Conservation (phyloP, 2,113 vertebrate species). For the Irena cyanogastra region DNA sequence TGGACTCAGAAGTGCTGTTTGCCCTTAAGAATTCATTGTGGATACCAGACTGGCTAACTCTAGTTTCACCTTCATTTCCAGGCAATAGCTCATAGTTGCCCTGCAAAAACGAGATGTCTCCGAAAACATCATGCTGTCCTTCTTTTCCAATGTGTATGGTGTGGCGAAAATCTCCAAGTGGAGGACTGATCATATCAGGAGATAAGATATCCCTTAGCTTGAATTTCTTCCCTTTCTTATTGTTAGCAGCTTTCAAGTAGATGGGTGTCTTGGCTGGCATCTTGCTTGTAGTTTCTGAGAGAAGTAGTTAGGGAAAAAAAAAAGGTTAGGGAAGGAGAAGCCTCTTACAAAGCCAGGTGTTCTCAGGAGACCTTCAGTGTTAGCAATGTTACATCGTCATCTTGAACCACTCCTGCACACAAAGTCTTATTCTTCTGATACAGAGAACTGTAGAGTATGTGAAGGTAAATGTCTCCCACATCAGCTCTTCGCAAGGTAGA, state of each 20-base stretch:
- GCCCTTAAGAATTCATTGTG: constrained; percentile 87
- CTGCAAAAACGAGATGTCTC: constrained; percentile 97
- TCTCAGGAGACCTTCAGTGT: neutral
- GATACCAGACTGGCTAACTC: constrained; percentile 72
- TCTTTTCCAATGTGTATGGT: constrained; percentile 96
- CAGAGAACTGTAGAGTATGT: neutral
- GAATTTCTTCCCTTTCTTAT: constrained; percentile 96
- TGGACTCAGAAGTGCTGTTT: constrained; percentile 91
- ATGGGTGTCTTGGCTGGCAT: constrained; percentile 99
- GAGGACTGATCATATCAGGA: constrained; percentile 97
- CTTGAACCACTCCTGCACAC: neutral
- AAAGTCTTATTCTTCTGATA: neutral
- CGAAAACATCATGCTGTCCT: constrained; percentile 91
- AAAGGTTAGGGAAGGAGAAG: neutral
- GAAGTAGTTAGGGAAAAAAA: neutral
- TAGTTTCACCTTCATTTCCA: constrained; percentile 76
- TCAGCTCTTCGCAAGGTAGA: neutral
- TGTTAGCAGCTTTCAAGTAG: constrained; percentile 92
- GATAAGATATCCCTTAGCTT: constrained; percentile 94
- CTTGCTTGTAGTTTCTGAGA: constrained; percentile 27
- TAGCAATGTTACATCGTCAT: constrained; percentile 33
- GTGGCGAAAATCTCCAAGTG: constrained; percentile 96
- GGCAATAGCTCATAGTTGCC: constrained; percentile 94
- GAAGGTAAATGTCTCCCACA: neutral
- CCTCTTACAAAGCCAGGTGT: neutral